These are phyloP conservation scores for Formicarius rufipectus DNA, from an alignment of 2,113 vertebrate genomes.

Conservation along the genomic window DNA sequence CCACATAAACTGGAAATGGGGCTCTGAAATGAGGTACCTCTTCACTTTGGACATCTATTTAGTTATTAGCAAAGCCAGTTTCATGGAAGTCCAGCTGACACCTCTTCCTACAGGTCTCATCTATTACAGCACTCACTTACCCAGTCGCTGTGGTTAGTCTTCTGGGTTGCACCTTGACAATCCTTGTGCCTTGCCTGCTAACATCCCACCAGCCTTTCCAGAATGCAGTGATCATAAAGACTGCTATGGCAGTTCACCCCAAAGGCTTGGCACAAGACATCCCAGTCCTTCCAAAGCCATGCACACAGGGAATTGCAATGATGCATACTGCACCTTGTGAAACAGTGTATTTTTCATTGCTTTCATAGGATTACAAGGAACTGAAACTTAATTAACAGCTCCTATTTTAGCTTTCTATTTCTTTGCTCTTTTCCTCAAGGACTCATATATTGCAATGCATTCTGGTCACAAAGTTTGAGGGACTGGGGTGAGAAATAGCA, in stretches of 20 bases:
- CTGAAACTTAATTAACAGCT: not conserved
- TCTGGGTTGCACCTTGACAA: not conserved
- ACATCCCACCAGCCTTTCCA: not conserved
- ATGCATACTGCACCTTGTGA: not conserved
- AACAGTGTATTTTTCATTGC: not conserved
- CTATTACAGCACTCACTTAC: not conserved
- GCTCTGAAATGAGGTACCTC: not conserved
- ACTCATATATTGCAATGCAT: not conserved
- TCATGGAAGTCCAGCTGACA: not conserved
- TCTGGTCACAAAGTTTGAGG: not conserved
- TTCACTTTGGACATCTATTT: fast-evolving
- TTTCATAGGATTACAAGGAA: not conserved
- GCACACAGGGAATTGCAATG: not conserved
- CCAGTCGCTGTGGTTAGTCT: not conserved
- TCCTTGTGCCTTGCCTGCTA: not conserved
- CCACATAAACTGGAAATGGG: not conserved
- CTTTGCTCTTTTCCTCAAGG: not conserved
- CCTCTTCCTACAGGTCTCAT: not conserved
- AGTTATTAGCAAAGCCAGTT: not conserved
- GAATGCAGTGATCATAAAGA: not conserved
- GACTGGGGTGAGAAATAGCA: not conserved
- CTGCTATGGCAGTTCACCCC: not conserved
- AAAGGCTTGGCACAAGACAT: not conserved
- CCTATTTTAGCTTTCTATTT: not conserved
- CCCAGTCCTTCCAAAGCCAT: not conserved